Base-by-base conservation (phyloP, 2,888 invertebrate genomes). In the Rotaria sp. region DNA sequence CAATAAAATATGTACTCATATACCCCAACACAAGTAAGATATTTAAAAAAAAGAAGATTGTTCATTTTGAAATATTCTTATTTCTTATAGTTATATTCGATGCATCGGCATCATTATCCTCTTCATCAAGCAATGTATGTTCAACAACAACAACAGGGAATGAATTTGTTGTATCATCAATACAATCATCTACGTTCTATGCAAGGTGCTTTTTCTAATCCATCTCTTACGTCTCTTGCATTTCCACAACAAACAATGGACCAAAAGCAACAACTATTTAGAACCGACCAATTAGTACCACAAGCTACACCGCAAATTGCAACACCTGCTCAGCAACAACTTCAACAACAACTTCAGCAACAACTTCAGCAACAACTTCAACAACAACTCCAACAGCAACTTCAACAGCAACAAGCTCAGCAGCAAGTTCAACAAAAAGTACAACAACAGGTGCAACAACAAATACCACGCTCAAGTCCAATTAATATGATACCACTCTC, bases 381-480 rank as follows among this genome's bases (percentile, higher is more conserved):
- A 48, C 48, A 11, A 11, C 11, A 15, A 15, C 48, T 7, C 3
- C 11, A 11, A 15, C 48, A 48, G 10, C 48, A 48, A 13, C 11
- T 48, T 48, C 48, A 48, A 48, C 48, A 48, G 13, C 48, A 48
- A 30, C 75, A 75, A 26, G 11, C 41, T 18, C 38, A 75, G 8
- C 38, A 75, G 4, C 38, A 38, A 41, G 7, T 45, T 7, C 80
- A 80, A 52, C 52, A 52, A 24, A 30, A 67, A 35, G 10, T 67
- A 11, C 24, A 57, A 18, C 18, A 57, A 57, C 18, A 18, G 11
- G 11, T 55, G n/a, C 67, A 67, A 45, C 80, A 80, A 45, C 80
- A 80, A 80, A 41, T 45, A 45, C 26, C 80, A 80, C 41, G 80
- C 13, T 80, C 80, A n/a, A 80, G 80, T 45, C 80, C 80, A n/a